Evolutionary conservation across 2,797 vertebrate genomes (phyloP).

Genomic region (Myotis myotis): DNA sequence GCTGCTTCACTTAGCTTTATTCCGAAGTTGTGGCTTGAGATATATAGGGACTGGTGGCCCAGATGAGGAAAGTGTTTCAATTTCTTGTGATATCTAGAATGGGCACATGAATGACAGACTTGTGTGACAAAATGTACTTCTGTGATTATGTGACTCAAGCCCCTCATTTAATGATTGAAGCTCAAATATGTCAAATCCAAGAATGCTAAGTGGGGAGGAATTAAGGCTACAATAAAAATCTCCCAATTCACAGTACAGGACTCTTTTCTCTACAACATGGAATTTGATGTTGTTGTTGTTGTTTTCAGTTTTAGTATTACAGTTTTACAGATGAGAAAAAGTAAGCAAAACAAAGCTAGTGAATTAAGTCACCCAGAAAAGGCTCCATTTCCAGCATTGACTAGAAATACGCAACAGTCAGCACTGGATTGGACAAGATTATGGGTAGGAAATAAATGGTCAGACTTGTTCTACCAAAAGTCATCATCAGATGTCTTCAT

Average conservation of each 20-base stretch:
- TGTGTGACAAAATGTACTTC: not conserved
- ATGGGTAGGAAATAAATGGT: not conserved
- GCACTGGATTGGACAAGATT: not conserved
- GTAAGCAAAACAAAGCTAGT: conserved; percentile 26
- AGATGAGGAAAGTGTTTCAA: not conserved
- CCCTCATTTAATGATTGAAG: not conserved
- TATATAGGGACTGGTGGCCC: not conserved
- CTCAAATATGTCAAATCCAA: conserved; percentile 27
- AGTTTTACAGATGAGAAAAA: not conserved
- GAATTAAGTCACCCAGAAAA: not conserved
- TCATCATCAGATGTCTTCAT: conserved; percentile 41
- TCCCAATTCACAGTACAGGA: not conserved
- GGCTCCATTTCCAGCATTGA: not conserved
- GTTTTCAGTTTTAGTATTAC: not conserved
- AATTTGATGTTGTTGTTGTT: not conserved
- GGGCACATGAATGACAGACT: not conserved
- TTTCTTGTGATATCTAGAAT: not conserved
- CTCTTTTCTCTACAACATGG: not conserved
- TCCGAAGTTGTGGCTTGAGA: not conserved
- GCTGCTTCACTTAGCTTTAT: not conserved
- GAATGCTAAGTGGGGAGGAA: not conserved
- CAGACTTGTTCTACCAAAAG: conserved; percentile 52
- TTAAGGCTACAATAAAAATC: not conserved
- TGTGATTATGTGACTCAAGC: not conserved
- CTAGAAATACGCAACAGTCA: not conserved